These are phyloP conservation scores for Dunckerocampus dactyliophorus DNA, from an alignment of 2,113 vertebrate genomes.

Conservation along the genomic window DNA sequence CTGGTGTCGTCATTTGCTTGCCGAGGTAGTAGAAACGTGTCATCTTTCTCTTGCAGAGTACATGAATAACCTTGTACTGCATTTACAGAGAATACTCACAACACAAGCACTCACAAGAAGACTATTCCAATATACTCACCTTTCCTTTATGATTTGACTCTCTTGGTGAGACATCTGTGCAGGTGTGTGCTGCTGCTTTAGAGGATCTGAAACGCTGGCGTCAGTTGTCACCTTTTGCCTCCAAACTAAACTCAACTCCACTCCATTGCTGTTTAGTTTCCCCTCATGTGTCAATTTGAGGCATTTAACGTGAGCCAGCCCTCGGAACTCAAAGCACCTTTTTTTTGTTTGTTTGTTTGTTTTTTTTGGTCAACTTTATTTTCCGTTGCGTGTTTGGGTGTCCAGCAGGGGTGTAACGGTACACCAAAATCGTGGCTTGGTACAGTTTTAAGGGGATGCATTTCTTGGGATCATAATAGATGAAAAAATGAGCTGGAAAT, in stretches of 20 bases:
- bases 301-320: slow-evolving; percentile 48
- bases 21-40: slow-evolving; percentile 49
- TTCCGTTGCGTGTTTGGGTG: slow-evolving; percentile 52
- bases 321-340: slow-evolving; percentile 65
- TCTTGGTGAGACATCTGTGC: slow-evolving; percentile 48
- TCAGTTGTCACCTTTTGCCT: slow-evolving; percentile 38
- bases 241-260: slow-evolving; percentile 42
- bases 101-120: background rate
- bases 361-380: slow-evolving; percentile 29
- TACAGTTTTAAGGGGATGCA: too few species aligned
- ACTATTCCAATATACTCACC: background rate
- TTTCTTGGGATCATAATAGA: too few species aligned
- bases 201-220: slow-evolving; percentile 65
- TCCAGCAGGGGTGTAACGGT: slow-evolving; percentile 32
- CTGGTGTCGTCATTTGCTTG: slow-evolving; percentile 64
- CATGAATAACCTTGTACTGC: slow-evolving; percentile 12
- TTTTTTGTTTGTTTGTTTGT: slow-evolving; percentile 26
- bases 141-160: slow-evolving; percentile 23
- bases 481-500: too few species aligned
- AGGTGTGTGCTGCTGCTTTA: slow-evolving; percentile 61
- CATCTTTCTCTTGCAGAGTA: slow-evolving; percentile 28
- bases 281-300: slow-evolving; percentile 14
- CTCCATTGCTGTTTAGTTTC: slow-evolving; percentile 42
- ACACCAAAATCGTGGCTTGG: too few species aligned
- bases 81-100: background rate